These are phyloP conservation scores for Strigamia crassipes DNA, from an alignment of 2,888 invertebrate species.

Conservation along the genomic window DNA sequence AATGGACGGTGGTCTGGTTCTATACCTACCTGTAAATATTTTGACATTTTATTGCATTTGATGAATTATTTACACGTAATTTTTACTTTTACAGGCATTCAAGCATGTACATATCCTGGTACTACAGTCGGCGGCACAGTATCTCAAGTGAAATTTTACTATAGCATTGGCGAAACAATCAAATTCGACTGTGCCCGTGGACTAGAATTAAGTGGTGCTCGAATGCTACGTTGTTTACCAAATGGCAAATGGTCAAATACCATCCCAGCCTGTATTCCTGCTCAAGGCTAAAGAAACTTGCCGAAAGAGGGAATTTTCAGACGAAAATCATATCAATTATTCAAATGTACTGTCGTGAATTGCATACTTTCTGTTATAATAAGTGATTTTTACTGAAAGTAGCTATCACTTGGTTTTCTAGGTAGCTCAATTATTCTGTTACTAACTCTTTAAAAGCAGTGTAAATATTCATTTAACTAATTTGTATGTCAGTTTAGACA, in stretches of 20 bases:
- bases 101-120: constrained; percentile 85
- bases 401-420: not conserved
- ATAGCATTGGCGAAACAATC: constrained; percentile 82
- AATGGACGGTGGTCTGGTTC: constrained; percentile 83
- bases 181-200: constrained; percentile 82
- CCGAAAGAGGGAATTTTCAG: not conserved
- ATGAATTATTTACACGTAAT: too few species aligned
- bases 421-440: not conserved
- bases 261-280: constrained; percentile 71
- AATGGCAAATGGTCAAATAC: constrained; percentile 86
- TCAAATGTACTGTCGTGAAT: not conserved
- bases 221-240: constrained; percentile 76
- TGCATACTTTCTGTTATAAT: not conserved
- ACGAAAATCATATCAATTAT: not conserved
- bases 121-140: constrained; percentile 83
- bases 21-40: constrained; percentile 81
- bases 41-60: too few species aligned
- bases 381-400: not conserved
- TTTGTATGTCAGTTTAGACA: not conserved
- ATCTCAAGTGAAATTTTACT: constrained; percentile 86
- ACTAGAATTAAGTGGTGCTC: constrained; percentile 73
- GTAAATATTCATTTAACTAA: not conserved
- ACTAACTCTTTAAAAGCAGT: not conserved
- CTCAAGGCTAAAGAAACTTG: constrained; percentile 41
- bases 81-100: constrained; percentile 65